phyloP scores from a whole-genome alignment of 2,797 vertebrate genomes.

The Lepilemur ruficaudatus region DNA sequence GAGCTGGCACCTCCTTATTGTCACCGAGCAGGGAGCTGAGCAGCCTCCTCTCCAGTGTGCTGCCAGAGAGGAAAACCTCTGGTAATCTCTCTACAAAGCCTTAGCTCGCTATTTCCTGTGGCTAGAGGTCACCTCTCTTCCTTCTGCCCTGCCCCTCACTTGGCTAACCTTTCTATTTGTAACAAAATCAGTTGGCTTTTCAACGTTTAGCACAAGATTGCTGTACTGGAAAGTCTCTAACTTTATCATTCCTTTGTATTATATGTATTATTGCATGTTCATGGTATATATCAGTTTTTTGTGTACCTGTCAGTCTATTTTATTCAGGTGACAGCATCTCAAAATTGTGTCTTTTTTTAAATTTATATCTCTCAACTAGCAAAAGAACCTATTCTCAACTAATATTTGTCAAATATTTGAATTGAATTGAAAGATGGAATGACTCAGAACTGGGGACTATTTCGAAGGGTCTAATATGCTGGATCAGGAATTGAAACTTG shows the following conservation, averaged over 20 bases:
- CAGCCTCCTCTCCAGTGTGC: not conserved
- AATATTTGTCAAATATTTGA: not conserved
- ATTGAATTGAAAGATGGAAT: not conserved
- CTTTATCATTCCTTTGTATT: not conserved
- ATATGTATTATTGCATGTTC: not conserved
- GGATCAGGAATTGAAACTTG: not conserved
- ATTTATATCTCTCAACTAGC: not conserved
- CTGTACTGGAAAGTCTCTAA: not conserved
- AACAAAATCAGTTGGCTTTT: not conserved
- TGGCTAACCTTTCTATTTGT: not conserved
- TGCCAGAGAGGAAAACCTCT: not conserved
- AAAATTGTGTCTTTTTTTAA: not conserved
- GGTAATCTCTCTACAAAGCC: not conserved
- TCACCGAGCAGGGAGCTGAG: not conserved
- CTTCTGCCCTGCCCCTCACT: fast-evolving
- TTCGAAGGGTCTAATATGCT: not conserved
- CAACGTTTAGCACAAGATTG: not conserved
- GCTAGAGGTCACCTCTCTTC: not conserved
- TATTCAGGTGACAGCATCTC: not conserved
- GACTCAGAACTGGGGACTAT: not conserved
- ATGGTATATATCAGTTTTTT: not conserved
- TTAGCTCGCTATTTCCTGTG: not conserved
- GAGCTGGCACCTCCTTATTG: fast-evolving
- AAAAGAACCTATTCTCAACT: not conserved
- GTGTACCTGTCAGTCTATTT: not conserved